Evolutionary conservation across 2,113 vertebrate species (phyloP).

Genomic region (Heptranchias perlo): DNA sequence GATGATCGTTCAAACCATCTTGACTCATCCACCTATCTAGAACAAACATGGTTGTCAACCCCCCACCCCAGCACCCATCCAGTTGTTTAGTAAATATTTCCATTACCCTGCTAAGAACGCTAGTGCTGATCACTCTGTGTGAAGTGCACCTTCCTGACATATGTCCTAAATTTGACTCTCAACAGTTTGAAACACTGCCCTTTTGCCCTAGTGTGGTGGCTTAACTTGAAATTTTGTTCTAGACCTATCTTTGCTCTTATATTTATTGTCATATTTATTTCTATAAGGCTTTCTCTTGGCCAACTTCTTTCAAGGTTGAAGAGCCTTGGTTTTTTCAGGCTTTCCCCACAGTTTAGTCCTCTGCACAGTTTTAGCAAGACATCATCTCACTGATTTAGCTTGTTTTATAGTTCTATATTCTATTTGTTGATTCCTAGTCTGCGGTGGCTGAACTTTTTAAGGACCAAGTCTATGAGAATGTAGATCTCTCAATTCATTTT

Average conservation of each 20-base stretch:
- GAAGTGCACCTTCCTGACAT: not conserved
- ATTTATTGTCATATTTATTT: not conserved
- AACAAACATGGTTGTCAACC: not conserved
- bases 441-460: not conserved
- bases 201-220: not conserved
- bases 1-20: too few relatives aligned
- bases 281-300: not conserved
- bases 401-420: not conserved
- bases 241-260: too few relatives aligned
- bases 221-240: not conserved
- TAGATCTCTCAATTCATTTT: not conserved
- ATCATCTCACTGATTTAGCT: too few relatives aligned
- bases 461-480: not conserved
- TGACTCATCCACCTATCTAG: not conserved
- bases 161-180: not conserved
- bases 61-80: not conserved
- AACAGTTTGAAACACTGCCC: not conserved
- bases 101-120: not conserved
- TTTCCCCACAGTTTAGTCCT: too few relatives aligned
- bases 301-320: too few relatives aligned
- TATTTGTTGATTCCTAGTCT: not conserved
- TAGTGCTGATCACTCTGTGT: not conserved
- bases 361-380: too few relatives aligned
- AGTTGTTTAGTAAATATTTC: not conserved
- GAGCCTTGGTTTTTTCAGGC: too few relatives aligned